phyloP scores from a whole-genome alignment of 64 coral and sea anemone genomes.

The Montipora efflorescens region DNA sequence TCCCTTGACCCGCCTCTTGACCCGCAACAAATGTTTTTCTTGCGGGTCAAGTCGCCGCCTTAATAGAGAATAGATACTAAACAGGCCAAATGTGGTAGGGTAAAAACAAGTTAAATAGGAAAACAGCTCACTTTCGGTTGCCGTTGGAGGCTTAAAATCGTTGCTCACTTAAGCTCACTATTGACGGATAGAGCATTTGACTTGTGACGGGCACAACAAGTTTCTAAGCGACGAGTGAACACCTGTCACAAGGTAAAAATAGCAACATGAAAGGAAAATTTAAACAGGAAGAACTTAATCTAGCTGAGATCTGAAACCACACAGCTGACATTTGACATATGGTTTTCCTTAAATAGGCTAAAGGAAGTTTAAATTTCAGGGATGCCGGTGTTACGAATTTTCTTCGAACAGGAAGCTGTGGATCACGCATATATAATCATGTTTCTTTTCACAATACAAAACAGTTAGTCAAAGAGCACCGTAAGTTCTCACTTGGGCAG shows the following conservation, averaged over 20 bases:
- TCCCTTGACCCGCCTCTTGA: too few relatives aligned
- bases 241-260: background rate
- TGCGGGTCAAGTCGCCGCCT: too few relatives aligned
- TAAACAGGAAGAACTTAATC: constrained; percentile 18
- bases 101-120: too few relatives aligned
- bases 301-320: background rate
- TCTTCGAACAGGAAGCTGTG: background rate
- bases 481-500: background rate
- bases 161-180: background rate
- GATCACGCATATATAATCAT: background rate
- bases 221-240: background rate
- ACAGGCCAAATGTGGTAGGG: too few relatives aligned
- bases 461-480: too few relatives aligned
- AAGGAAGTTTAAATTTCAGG: background rate
- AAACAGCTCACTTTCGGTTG: too few relatives aligned
- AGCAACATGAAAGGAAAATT: background rate
- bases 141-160: too few relatives aligned
- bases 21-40: too few relatives aligned
- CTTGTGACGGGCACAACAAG: background rate
- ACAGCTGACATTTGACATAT: background rate
- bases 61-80: too few relatives aligned
- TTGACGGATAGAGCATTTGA: background rate
- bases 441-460: background rate
- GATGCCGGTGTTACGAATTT: background rate
- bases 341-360: background rate